Percentiles rank a stretch among this genome's conserved stretches.
Conservation (phyloP, 2,113 vertebrate genomes). For the Mustelus asterias region DNA sequence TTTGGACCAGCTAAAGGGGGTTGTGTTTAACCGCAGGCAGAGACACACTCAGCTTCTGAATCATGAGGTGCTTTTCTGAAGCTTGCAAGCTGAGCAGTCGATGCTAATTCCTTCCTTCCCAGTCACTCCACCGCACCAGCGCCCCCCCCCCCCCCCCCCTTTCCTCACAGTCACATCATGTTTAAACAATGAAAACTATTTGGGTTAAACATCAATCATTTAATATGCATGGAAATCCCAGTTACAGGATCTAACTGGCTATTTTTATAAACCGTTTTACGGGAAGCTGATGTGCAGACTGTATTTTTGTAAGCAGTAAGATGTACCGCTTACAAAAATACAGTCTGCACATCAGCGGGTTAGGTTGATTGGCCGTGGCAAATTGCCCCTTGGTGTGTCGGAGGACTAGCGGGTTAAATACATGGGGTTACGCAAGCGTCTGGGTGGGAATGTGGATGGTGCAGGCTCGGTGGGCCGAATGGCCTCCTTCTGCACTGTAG, state of each 20-base stretch:
- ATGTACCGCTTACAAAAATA: no score
- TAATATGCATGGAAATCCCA: background rate
- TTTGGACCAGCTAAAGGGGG: background rate
- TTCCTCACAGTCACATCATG: background rate
- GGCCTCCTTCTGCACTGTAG: no score
- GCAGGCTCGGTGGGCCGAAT: no score
- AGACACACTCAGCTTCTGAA: conserved; percentile 4
- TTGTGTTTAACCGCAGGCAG: background rate
- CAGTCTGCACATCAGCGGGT: no score
- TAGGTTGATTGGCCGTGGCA: no score
- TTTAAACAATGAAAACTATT: background rate
- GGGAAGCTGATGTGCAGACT: background rate
- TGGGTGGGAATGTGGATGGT: no score
- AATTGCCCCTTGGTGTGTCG: no score
- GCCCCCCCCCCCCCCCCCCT: background rate
- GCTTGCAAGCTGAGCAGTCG: background rate
- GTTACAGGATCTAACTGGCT: background rate
- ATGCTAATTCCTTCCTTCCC: background rate
- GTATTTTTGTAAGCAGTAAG: background rate
- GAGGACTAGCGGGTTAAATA: no score
- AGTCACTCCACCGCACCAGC: background rate
- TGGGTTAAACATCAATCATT: background rate
- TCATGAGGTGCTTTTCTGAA: background rate
- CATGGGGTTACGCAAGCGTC: no score
- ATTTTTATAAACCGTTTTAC: background rate